Conservation (phyloP, 2,888 invertebrate genomes). For the Erebia epiphron region DNA sequence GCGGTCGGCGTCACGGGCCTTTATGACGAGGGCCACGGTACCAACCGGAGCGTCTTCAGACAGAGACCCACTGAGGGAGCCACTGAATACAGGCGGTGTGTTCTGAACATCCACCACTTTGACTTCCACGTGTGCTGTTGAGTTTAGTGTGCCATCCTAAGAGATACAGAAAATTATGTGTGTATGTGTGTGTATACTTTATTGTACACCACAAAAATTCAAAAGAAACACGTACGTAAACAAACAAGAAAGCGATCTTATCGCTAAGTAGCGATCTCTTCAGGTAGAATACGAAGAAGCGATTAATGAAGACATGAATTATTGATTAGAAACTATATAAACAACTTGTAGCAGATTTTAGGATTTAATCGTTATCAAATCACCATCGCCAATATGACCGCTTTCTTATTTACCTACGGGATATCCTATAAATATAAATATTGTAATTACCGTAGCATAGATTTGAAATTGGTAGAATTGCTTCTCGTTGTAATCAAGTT, state of each 20-base stretch:
- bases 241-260: no score
- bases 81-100: slow-evolving; percentile 92
- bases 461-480: slow-evolving; percentile 90
- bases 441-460: slow-evolving; percentile 87
- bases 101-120: slow-evolving; percentile 94
- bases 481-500: slow-evolving; percentile 89
- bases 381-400: no score
- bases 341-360: no score
- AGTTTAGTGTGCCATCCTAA: slow-evolving; percentile 91
- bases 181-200: not conserved
- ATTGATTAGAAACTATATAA: no score
- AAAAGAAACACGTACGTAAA: no score
- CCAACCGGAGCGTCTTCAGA: slow-evolving; percentile 93
- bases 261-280: no score
- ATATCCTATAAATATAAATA: no score
- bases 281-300: no score
- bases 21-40: slow-evolving; percentile 89
- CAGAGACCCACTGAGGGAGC: slow-evolving; percentile 90
- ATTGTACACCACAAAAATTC: no score
- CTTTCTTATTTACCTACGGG: no score
- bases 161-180: not conserved
- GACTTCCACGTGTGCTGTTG: slow-evolving; percentile 88
- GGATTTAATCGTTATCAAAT: no score
- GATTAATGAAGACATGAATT: no score
- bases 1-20: slow-evolving; percentile 92